Conservation (phyloP, 64 coral and sea anemone genomes). For the Orbicella faveolata region DNA sequence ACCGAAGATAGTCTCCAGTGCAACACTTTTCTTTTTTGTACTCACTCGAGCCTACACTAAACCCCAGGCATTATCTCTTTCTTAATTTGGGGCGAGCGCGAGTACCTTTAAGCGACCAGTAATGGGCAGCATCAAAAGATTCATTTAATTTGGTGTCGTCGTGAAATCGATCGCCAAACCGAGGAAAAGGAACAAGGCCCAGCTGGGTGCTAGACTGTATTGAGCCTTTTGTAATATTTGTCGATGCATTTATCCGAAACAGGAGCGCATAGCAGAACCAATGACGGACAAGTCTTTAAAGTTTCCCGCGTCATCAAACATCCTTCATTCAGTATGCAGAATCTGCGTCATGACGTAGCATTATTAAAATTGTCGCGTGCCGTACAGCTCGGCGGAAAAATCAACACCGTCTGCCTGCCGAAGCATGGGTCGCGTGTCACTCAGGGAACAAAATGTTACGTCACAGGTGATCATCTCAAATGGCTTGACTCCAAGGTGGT, state of each 20-base stretch:
- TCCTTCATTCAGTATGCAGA: slow-evolving; percentile 42
- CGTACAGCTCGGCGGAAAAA: slow-evolving; percentile 15
- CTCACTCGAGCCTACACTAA: no score
- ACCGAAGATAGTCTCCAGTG: no score
- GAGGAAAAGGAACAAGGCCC: no score
- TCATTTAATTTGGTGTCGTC: no score
- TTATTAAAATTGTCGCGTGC: slow-evolving; percentile 42
- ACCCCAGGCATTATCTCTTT: no score
- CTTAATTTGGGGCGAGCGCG: no score
- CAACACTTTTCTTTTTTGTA: no score
- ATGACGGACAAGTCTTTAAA: not conserved
- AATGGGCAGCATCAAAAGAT: no score
- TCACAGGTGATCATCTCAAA: slow-evolving; percentile 43
- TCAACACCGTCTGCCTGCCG: slow-evolving; percentile 66
- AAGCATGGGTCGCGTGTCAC: slow-evolving; percentile 32
- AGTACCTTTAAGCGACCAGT: no score
- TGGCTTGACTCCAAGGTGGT: no score
- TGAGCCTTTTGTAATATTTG: not conserved
- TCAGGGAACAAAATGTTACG: slow-evolving; percentile 47
- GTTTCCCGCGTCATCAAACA: slow-evolving; percentile 61
- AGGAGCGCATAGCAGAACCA: slow-evolving; percentile 47
- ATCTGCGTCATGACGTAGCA: slow-evolving; percentile 67
- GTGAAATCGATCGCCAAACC: no score
- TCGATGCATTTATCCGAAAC: no score
- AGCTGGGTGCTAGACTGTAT: not conserved